Evolutionary conservation across 2,797 vertebrate species (phyloP).

Genomic region (Selene dorsalis): DNA sequence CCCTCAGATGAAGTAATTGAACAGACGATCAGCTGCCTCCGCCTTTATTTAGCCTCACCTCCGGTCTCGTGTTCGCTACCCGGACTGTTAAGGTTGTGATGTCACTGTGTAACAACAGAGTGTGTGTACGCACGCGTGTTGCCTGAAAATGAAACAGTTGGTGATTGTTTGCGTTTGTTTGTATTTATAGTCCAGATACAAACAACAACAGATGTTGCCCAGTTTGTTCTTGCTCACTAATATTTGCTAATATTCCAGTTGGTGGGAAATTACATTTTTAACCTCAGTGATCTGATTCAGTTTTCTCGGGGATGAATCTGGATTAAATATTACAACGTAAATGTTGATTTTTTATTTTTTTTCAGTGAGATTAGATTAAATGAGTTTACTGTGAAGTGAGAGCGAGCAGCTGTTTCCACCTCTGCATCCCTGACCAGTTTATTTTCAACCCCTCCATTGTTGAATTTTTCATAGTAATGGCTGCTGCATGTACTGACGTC

Average conservation of each 20-base stretch:
- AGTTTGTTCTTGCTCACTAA: background rate
- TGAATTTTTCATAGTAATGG: slow-evolving; percentile 40
- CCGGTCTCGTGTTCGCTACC: background rate
- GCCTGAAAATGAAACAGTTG: background rate
- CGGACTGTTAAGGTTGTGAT: slow-evolving; percentile 32
- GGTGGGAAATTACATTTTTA: background rate
- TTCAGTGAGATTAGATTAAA: background rate
- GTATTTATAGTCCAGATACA: slow-evolving; percentile 11
- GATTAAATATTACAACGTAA: background rate
- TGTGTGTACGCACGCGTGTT: background rate
- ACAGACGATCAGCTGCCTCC: slow-evolving; percentile 53
- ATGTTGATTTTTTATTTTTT: too few species aligned
- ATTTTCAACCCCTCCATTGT: slow-evolving; percentile 2
- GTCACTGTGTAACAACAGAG: background rate
- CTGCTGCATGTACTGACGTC: slow-evolving; percentile 1
- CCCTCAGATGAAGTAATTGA: slow-evolving; percentile 61
- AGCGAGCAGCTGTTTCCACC: background rate
- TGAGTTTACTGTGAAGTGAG: background rate
- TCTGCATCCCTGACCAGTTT: background rate
- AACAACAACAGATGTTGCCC: slow-evolving; percentile 41
- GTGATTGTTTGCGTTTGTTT: slow-evolving; percentile 10
- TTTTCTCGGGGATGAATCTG: background rate
- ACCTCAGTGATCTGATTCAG: background rate
- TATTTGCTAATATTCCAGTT: slow-evolving; percentile 12
- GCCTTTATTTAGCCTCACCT: slow-evolving; percentile 61